Evolutionary conservation across 2,113 vertebrate genomes (phyloP), one percentile per base, ranked within the genome.

Genomic region (Cryptomyrus ogoouensis): DNA sequence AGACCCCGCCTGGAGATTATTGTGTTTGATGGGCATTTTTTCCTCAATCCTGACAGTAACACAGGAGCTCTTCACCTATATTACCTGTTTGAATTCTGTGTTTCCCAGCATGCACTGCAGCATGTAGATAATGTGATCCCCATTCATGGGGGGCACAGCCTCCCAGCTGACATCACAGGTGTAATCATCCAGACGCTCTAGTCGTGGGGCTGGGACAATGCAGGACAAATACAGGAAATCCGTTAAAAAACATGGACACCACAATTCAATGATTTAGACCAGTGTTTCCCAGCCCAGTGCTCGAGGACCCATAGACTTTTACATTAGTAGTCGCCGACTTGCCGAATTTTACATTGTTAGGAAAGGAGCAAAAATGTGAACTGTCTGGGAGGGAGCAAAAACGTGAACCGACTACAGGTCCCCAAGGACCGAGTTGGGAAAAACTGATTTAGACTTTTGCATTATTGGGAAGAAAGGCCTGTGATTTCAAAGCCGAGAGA

Each of bases 61-160:
- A 19, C 74, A 80, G 31, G 4, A 3, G 35, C 5, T 19, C 35
- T 39, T 42, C 31, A 24, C 9, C 50, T 83, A 10, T 53, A 5
- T 88, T 96, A 99, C 98, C 98, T 99, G 98, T 95, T 97, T 99
- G 94, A 98, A 99, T 89, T 99, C 98, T 0, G 97, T 97, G 94
- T 98, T 98, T 91, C 98, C 98, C 93, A 96, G 94, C 97, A 98
- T 98, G 94, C 96, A 96, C 93, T 99, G 98, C 95, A 99, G 95
- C 92, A 96, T 96, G 94, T 99, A 99, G 94, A 98, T 96, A 92
- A 99, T 91, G 21, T 97, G 96, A 94, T 99, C 98, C 42, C 98
- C 97, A 92, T 98, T 99, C 98, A 99, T 98, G 90, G 97, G 96
- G 31, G 93, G 94, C 91, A 98, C 94, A 91, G 95, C 92, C 93